Evolutionary conservation across 2,888 invertebrate species (phyloP).

Genomic region (Patella depressa): DNA sequence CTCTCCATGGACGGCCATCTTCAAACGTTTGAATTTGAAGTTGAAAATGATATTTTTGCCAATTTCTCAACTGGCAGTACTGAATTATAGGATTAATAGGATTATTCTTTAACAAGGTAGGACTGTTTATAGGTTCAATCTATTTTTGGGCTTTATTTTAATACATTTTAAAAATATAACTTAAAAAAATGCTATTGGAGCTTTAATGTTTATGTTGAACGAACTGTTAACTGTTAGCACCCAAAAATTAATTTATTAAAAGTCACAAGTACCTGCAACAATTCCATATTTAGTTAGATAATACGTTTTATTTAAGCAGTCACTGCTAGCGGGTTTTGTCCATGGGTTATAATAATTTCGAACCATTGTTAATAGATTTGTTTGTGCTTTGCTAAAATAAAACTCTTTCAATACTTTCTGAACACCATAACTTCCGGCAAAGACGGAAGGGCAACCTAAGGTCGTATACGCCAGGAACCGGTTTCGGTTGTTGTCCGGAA

Average conservation of each 20-base stretch:
- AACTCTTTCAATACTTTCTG: neutral
- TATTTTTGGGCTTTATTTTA: too few species aligned
- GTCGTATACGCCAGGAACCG: neutral
- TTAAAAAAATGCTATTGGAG: too few species aligned
- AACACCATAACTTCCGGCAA: neutral
- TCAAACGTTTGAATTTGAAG: too few species aligned
- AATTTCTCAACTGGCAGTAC: too few species aligned
- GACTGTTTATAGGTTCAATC: too few species aligned
- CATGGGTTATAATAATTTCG: slow-evolving; percentile 13
- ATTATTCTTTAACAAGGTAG: too few species aligned
- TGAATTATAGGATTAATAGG: too few species aligned
- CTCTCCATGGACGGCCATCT: too few species aligned
- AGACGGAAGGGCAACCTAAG: slow-evolving; percentile 2
- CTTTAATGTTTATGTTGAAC: too few species aligned
- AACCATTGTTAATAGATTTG: neutral
- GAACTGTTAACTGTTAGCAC: too few species aligned
- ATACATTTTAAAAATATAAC: too few species aligned
- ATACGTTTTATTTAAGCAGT: slow-evolving; percentile 19
- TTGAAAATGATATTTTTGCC: too few species aligned
- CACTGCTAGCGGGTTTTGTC: slow-evolving; percentile 5
- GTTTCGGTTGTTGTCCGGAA: neutral
- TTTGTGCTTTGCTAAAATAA: neutral
- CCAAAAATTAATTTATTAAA: neutral
- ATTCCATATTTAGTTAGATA: slow-evolving; percentile 16
- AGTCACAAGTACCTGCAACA: neutral